These are phyloP conservation scores for Dolomedes plantarius DNA, from an alignment of 2,888 invertebrate species.

Conservation along the genomic window DNA sequence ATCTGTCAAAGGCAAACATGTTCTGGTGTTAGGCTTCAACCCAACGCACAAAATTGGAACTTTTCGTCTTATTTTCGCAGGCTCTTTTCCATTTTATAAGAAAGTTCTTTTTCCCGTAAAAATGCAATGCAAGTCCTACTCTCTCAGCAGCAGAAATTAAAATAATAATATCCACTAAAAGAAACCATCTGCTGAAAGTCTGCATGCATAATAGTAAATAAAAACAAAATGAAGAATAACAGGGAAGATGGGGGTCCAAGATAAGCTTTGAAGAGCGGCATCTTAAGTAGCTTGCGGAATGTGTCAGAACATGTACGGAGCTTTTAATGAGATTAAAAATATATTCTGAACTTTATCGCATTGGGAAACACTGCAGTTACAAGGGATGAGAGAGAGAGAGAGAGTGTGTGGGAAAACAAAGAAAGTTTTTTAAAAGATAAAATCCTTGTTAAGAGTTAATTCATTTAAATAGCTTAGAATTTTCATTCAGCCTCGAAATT, in stretches of 20 bases:
- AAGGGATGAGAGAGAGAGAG: no score
- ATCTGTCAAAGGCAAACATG: not conserved
- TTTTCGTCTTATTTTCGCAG: not conserved
- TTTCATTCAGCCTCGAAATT: no score
- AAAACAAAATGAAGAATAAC: not conserved
- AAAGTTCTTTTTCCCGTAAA: no score
- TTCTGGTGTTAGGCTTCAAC: not conserved
- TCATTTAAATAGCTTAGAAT: no score
- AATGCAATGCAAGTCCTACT: no score
- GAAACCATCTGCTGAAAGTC: not conserved
- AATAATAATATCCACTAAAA: not conserved
- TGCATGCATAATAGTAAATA: conserved; percentile 14
- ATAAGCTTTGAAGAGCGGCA: not conserved
- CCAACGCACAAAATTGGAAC: not conserved
- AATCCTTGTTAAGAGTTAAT: no score
- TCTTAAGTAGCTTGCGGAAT: not conserved
- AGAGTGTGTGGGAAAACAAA: no score
- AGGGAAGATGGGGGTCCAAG: not conserved
- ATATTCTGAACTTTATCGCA: not conserved
- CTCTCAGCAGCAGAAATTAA: not conserved
- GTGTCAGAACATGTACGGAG: not conserved
- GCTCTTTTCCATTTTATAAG: not conserved
- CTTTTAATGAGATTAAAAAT: conserved; percentile 8
- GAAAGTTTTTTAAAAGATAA: no score
- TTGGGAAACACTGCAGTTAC: not conserved